A percentile compares a stretch with the other conserved stretches of the same genome.
Evolutionary conservation across 1,140 invertebrate genomes (phyloP).

Genomic region (Bombus waltoni): DNA sequence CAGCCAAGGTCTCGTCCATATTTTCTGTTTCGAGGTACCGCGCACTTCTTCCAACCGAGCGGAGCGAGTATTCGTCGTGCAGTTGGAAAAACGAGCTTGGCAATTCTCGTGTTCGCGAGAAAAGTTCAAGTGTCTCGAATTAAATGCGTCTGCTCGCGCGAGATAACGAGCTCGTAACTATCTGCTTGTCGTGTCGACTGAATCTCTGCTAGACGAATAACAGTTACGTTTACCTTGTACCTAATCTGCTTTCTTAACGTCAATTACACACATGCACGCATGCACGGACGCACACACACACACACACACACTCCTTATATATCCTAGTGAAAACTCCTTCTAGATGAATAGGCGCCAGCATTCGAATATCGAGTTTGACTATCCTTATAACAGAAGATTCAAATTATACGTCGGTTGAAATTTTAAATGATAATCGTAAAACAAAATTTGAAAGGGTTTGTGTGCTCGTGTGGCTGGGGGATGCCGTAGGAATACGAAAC

Average conservation of each 20-base stretch:
- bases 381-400: not conserved
- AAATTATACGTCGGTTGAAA: not conserved
- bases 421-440: not conserved
- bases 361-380: not conserved
- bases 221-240: slow-evolving; percentile 39
- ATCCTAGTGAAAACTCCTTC: not conserved
- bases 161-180: slow-evolving; percentile 48
- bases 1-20: not conserved
- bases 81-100: not conserved
- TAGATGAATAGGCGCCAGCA: not conserved
- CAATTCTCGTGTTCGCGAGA: not conserved
- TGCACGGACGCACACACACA: rapidly evolving
- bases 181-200: slow-evolving; percentile 36
- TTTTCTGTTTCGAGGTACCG: not conserved
- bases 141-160: slow-evolving; percentile 43
- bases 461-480: not conserved
- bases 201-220: slow-evolving; percentile 38
- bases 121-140: slow-evolving; percentile 48
- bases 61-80: not conserved
- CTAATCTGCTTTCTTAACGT: slow-evolving; percentile 31
- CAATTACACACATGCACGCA: slow-evolving; percentile 6
- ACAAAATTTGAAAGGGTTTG: not conserved
- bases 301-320: not conserved
- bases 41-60: not conserved
- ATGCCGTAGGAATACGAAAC: not conserved